A percentile compares a stretch with the other conserved stretches of the same genome.
Conservation (phyloP, 2,113 vertebrate species). For the Psammodynastes pulverulentus region DNA sequence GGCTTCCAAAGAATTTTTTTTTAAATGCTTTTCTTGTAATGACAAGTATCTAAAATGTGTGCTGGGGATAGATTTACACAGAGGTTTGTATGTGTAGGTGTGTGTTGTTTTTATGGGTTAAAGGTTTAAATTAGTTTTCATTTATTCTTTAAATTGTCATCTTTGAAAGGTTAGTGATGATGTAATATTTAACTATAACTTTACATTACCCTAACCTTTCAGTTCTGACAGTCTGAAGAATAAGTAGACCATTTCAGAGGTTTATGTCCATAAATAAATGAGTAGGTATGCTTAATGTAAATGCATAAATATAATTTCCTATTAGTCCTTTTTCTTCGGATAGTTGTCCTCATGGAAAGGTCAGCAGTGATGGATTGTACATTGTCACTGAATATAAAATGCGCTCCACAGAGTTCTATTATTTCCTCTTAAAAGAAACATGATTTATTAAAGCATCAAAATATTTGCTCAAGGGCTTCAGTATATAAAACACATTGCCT, state of each 20-base stretch:
- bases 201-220: conserved; percentile 31
- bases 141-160: conserved; percentile 22
- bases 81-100: background rate
- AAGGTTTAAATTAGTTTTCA: conserved; percentile 22
- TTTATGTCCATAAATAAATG: conserved; percentile 32
- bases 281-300: conserved; percentile 59
- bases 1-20: background rate
- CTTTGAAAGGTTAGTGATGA: conserved; percentile 29
- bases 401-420: conserved; percentile 60
- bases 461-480: conserved; percentile 57
- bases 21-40: background rate
- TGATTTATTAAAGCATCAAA: conserved; percentile 65
- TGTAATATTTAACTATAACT: conserved; percentile 27
- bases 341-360: conserved; percentile 63
- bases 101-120: conserved; percentile 6
- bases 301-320: conserved; percentile 64
- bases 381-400: conserved; percentile 62
- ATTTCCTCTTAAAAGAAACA: conserved; percentile 62
- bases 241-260: conserved; percentile 24
- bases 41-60: background rate
- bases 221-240: conserved; percentile 26
- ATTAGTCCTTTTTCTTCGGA: conserved; percentile 59
- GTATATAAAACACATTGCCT: conserved; percentile 61
- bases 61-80: conserved; percentile 12
- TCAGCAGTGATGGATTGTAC: conserved; percentile 67